A percentile compares a stretch with the other conserved stretches of the same genome.
phyloP scores from a whole-genome alignment of 1,140 invertebrate genomes.

The Calycopis cecrops region DNA sequence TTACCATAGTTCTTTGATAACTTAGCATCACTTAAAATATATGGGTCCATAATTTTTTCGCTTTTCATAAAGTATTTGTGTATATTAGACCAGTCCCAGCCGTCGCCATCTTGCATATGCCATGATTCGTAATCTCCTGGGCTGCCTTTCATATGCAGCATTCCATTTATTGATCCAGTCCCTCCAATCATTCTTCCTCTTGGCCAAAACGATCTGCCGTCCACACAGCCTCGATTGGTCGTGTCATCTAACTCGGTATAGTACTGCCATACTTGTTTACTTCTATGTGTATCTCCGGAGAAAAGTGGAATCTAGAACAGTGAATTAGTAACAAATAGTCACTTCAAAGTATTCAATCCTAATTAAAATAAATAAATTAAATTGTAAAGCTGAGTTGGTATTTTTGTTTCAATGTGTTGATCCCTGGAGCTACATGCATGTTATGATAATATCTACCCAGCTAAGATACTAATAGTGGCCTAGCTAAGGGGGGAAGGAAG shows the following conservation, averaged over 20 bases:
- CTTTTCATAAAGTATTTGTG: conserved; percentile 80
- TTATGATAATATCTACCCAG: too few species aligned
- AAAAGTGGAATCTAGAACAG: conserved; percentile 54
- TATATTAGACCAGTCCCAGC: conserved; percentile 82
- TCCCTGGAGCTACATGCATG: too few species aligned
- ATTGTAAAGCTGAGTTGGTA: too few species aligned
- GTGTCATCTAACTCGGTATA: conserved; percentile 50
- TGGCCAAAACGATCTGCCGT: conserved; percentile 73
- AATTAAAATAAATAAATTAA: too few species aligned
- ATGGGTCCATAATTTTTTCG: conserved; percentile 57
- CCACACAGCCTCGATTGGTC: conserved; percentile 39
- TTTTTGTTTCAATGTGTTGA: too few species aligned
- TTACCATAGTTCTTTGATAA: conserved; percentile 49
- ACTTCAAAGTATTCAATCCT: too few species aligned
- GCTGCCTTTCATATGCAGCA: conserved; percentile 80
- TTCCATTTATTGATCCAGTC: conserved; percentile 80
- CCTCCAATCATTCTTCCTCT: conserved; percentile 78
- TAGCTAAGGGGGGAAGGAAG: too few species aligned
- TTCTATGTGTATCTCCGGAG: conserved; percentile 40
- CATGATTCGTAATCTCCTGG: conserved; percentile 80
- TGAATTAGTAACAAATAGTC: neutral
- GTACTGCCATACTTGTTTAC: conserved; percentile 51
- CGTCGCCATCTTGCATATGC: conserved; percentile 63
- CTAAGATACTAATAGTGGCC: too few species aligned
- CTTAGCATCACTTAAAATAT: conserved; percentile 44